A percentile compares a stretch with the other conserved stretches of the same genome.
Conservation (phyloP, 64 coral and sea anemone species). For the Catalaphyllia jardinei region DNA sequence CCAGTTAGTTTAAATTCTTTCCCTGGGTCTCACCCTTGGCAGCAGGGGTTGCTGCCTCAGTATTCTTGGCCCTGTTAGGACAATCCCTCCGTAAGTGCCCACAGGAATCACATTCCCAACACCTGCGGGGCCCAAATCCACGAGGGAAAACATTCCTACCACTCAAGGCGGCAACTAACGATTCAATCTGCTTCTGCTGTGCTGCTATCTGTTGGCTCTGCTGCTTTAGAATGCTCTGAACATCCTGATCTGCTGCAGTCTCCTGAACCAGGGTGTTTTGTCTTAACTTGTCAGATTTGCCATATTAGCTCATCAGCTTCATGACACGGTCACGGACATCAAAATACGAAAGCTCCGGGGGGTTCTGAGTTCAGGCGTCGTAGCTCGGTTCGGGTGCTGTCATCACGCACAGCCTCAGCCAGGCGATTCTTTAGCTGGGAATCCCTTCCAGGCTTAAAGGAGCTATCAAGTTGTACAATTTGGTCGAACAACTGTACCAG, state of each 20-base stretch:
- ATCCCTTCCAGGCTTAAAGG: slow-evolving; percentile 29
- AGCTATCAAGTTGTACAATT: slow-evolving; percentile 37
- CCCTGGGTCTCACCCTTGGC: slow-evolving; percentile 22
- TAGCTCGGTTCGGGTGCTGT: slow-evolving; percentile 31
- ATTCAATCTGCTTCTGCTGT: too few species aligned
- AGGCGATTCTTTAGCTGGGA: slow-evolving; percentile 53
- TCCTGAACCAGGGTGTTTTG: too few species aligned
- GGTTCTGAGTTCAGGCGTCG: too few species aligned
- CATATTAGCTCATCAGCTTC: too few species aligned
- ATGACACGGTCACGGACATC: slow-evolving; percentile 54
- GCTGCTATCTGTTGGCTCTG: too few species aligned
- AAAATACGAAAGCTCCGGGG: slow-evolving; percentile 57
- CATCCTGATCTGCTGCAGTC: too few species aligned
- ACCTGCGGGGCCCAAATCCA: too few species aligned
- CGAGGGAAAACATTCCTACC: too few species aligned
- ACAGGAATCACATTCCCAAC: too few species aligned
- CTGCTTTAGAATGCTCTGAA: too few species aligned
- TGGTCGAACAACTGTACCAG: slow-evolving; percentile 51
- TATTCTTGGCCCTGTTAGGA: slow-evolving; percentile 8
- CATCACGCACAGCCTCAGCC: slow-evolving; percentile 53
- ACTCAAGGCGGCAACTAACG: too few species aligned
- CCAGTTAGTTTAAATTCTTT: slow-evolving; percentile 65
- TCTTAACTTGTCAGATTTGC: too few species aligned
- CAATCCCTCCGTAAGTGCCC: slow-evolving; percentile 44
- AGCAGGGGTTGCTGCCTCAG: slow-evolving; percentile 5